A percentile compares a stretch with the other conserved stretches of the same genome.
Conservation (phyloP, 2,797 vertebrate genomes). For the Sebastes nivosus region DNA sequence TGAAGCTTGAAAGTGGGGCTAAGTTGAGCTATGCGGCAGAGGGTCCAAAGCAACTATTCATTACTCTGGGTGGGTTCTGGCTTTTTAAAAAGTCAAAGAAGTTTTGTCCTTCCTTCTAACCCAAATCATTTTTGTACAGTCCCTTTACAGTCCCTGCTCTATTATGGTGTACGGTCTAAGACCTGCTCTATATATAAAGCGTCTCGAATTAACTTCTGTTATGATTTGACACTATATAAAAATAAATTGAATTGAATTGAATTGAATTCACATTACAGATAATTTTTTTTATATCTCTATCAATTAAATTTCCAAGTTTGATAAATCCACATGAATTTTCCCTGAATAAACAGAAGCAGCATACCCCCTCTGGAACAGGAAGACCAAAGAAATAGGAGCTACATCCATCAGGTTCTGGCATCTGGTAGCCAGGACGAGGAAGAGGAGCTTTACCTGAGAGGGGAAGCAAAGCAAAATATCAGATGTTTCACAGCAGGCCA, state of each 20-base stretch:
- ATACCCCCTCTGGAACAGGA: conserved; percentile 91
- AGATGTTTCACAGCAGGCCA: background rate
- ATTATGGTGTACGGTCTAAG: too few relatives aligned
- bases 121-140: background rate
- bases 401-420: conserved; percentile 91
- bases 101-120: too few relatives aligned
- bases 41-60: background rate
- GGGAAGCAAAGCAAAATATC: background rate
- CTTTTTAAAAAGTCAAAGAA: background rate
- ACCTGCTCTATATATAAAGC: too few relatives aligned
- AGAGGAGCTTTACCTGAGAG: conserved; percentile 89
- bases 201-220: too few relatives aligned
- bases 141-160: background rate
- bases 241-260: too few relatives aligned
- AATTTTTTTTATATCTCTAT: background rate
- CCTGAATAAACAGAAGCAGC: conserved; percentile 44
- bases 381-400: conserved; percentile 92
- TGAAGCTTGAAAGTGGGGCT: background rate
- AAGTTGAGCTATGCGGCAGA: background rate
- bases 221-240: too few relatives aligned
- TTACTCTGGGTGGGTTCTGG: background rate
- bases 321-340: background rate
- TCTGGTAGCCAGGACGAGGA: conserved; percentile 89
- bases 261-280: background rate
- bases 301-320: background rate